phyloP scores from a whole-genome alignment of 1,140 invertebrate species.

The Akabosia matsudoensis region DNA sequence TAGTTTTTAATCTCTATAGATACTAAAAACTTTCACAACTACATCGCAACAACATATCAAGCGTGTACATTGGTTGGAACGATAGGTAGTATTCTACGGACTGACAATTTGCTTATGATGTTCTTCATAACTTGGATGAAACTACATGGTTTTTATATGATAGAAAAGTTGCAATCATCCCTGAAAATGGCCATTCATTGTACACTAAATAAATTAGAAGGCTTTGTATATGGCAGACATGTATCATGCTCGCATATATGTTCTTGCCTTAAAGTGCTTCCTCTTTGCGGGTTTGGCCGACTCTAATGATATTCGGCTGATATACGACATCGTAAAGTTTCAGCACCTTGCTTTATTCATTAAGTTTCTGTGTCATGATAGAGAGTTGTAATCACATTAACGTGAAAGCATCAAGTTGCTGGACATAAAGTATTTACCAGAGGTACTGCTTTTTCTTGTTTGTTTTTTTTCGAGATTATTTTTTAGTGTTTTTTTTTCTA shows the following conservation, averaged over 20 bases:
- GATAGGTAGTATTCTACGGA: no score
- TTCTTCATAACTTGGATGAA: not conserved
- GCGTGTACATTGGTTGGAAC: no score
- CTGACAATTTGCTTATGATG: no score
- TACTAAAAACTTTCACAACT: no score
- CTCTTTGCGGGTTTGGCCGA: no score
- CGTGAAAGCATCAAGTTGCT: slow-evolving; percentile 6
- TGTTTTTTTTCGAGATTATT: not conserved
- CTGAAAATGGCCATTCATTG: not conserved
- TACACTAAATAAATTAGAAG: not conserved
- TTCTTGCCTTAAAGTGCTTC: no score
- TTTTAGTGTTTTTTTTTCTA: no score
- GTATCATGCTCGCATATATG: not conserved
- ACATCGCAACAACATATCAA: no score
- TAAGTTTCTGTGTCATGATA: not conserved
- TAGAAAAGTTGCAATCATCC: not conserved
- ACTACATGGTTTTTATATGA: not conserved
- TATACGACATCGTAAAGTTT: not conserved
- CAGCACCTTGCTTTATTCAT: not conserved
- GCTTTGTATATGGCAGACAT: no score
- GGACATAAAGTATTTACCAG: not conserved
- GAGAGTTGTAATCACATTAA: not conserved
- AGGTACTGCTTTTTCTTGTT: not conserved
- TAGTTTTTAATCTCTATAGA: no score
- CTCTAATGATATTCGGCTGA: not conserved